phyloP scores from a whole-genome alignment of 2,888 invertebrate species.

The Drosophila atripex region DNA sequence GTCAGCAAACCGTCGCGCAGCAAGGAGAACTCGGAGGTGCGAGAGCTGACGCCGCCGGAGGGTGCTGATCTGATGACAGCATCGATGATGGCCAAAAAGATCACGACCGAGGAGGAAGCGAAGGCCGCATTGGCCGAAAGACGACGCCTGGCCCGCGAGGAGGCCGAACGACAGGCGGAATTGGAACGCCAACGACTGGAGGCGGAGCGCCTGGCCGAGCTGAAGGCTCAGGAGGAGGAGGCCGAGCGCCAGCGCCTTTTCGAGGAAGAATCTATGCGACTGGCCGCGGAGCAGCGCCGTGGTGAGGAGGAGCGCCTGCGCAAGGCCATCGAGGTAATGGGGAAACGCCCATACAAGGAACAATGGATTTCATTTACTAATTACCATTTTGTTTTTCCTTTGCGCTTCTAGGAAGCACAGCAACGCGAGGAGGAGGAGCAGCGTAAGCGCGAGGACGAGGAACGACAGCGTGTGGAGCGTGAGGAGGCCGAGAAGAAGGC shows the following conservation, averaged over 20 bases:
- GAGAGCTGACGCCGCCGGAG: slow-evolving; percentile 73
- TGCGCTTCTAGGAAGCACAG: slow-evolving; percentile 86
- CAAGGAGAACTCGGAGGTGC: slow-evolving; percentile 80
- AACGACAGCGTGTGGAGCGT: slow-evolving; percentile 87
- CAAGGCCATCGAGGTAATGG: slow-evolving; percentile 89
- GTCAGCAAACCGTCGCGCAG: slow-evolving; percentile 75
- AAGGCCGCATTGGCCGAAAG: slow-evolving; percentile 97
- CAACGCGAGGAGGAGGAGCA: slow-evolving; percentile 91
- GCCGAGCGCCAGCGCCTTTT: slow-evolving; percentile 93
- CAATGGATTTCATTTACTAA: not conserved
- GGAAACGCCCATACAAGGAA: not conserved
- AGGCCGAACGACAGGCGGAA: slow-evolving; percentile 95
- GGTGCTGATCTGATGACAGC: slow-evolving; percentile 84
- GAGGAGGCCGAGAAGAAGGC: slow-evolving; percentile 92
- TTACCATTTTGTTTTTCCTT: slow-evolving; percentile 44
- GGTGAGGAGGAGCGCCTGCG: slow-evolving; percentile 94
- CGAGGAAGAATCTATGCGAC: slow-evolving; percentile 91
- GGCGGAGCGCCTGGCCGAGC: slow-evolving; percentile 89
- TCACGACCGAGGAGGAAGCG: slow-evolving; percentile 96
- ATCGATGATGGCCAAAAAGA: slow-evolving; percentile 89
- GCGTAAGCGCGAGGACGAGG: slow-evolving; percentile 88
- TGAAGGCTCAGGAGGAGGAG: slow-evolving; percentile 89
- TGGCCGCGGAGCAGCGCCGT: slow-evolving; percentile 91
- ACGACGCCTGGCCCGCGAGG: slow-evolving; percentile 93
- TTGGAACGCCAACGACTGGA: slow-evolving; percentile 90